Conservation (phyloP, 2,888 invertebrate genomes). For the Thymelicus acteon region DNA sequence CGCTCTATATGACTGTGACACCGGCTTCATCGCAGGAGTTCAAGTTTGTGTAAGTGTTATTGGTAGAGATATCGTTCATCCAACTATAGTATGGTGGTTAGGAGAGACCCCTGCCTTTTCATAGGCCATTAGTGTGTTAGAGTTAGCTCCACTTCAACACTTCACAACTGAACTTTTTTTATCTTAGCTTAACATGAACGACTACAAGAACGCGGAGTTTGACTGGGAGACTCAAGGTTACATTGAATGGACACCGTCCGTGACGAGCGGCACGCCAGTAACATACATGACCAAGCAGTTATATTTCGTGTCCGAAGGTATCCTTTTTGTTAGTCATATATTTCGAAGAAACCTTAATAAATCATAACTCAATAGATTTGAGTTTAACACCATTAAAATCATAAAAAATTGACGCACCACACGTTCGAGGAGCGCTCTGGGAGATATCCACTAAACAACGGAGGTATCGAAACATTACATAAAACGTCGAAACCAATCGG, state of each 20-base stretch:
- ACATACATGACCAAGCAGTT: slow-evolving; percentile 52
- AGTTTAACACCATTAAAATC: too few relatives aligned
- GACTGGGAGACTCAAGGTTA: slow-evolving; percentile 53
- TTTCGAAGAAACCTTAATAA: too few relatives aligned
- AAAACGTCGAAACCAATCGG: too few relatives aligned
- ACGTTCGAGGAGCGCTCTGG: too few relatives aligned
- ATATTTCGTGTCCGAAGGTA: slow-evolving; percentile 48
- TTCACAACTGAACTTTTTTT: not conserved
- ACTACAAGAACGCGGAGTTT: slow-evolving; percentile 42
- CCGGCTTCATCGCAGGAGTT: slow-evolving; percentile 56
- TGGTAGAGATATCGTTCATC: not conserved
- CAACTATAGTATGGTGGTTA: too few relatives aligned
- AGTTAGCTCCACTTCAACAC: too few relatives aligned
- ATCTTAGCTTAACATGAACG: slow-evolving; percentile 48
- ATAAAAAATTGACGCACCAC: too few relatives aligned
- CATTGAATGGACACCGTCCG: slow-evolving; percentile 43
- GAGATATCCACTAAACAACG: too few relatives aligned
- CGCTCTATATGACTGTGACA: slow-evolving; percentile 56
- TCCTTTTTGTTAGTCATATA: not conserved
- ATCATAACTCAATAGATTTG: too few relatives aligned
- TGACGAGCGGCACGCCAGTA: slow-evolving; percentile 31
- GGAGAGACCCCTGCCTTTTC: too few relatives aligned
- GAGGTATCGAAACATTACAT: too few relatives aligned
- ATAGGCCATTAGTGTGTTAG: too few relatives aligned
- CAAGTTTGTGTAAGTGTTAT: slow-evolving; percentile 62